These are phyloP conservation scores for Astropecten irregularis DNA, from an alignment of 53 echinoderm and acorn worm species.

Conservation along the genomic window DNA sequence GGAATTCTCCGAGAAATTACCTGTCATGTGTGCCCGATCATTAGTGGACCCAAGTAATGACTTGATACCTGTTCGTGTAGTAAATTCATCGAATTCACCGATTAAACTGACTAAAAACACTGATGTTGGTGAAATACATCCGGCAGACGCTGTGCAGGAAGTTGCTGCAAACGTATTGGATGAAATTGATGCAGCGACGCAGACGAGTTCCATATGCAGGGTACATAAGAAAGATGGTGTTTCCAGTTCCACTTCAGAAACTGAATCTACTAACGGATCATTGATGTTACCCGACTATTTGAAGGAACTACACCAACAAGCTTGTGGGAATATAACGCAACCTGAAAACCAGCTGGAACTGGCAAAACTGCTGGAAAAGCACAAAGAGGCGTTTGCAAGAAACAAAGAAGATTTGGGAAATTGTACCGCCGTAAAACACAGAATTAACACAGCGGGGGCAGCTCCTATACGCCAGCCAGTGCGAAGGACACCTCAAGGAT, in stretches of 20 bases:
- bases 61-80: slow-evolving; percentile 12
- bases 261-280: background rate
- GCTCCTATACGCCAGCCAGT: slow-evolving; percentile 31
- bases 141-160: slow-evolving; percentile 7
- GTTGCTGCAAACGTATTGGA: slow-evolving; percentile 4
- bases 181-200: slow-evolving; percentile 14
- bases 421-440: background rate
- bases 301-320: background rate
- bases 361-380: background rate
- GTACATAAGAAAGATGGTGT: background rate
- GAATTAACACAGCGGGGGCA: slow-evolving; percentile 6
- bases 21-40: slow-evolving; percentile 3
- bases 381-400: background rate
- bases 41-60: background rate
- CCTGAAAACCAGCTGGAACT: background rate
- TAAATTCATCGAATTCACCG: background rate
- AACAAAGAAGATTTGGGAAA: slow-evolving; percentile 24
- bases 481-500: slow-evolving; percentile 10
- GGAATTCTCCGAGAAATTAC: slow-evolving; percentile 4
- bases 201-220: background rate
- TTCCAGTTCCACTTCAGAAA: background rate
- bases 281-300: background rate
- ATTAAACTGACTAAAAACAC: slow-evolving; percentile 4
- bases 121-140: background rate
- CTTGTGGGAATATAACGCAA: background rate